Evolutionary conservation across 2,113 vertebrate species (phyloP).

Genomic region (Pterophyllum scalare): DNA sequence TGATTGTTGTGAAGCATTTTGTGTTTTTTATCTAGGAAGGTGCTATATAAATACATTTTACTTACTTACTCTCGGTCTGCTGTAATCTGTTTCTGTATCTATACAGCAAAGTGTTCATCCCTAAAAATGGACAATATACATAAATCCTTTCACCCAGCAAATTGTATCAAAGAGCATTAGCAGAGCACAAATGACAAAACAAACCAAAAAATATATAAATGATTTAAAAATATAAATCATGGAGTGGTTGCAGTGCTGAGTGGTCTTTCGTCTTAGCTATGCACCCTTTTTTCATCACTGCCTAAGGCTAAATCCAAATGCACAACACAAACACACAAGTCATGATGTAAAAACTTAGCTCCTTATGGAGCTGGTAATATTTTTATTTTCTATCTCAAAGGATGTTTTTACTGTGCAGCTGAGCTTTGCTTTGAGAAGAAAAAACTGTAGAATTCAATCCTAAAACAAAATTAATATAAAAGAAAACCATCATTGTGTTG

Average conservation of each 20-base stretch:
- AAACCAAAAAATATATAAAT: background rate
- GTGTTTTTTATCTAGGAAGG: background rate
- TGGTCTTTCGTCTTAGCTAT: background rate
- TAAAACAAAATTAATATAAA: background rate
- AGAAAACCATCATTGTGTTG: background rate
- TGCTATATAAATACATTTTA: too few species aligned
- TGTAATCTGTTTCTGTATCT: background rate
- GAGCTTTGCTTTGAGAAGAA: accelerated
- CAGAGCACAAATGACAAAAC: background rate
- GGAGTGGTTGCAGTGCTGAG: background rate
- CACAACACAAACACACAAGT: too few species aligned
- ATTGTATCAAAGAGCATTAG: background rate
- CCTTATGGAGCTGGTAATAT: background rate
- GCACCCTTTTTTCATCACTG: background rate
- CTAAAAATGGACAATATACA: background rate
- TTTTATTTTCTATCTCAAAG: background rate
- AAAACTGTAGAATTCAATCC: background rate
- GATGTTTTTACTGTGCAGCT: accelerated
- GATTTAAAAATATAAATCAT: too few species aligned
- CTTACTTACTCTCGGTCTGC: too few species aligned
- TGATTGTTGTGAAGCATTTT: background rate
- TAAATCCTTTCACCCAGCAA: background rate
- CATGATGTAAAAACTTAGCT: background rate
- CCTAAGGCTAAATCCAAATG: background rate
- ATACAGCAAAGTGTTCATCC: accelerated